phyloP scores from a whole-genome alignment of 2,888 invertebrate genomes.

The Lithophane leautieri region DNA sequence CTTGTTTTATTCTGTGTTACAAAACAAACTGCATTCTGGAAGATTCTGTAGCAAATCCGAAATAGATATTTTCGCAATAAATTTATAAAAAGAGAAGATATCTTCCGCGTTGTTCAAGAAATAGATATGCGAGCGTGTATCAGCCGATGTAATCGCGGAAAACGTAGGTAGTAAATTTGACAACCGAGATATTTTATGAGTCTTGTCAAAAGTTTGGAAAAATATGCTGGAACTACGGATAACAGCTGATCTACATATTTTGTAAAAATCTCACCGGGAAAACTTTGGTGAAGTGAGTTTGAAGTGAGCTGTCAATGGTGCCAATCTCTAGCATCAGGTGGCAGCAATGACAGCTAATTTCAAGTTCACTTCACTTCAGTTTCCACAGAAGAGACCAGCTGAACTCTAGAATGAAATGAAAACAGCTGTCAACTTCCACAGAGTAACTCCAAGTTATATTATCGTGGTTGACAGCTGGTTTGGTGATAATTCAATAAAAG shows the following conservation, averaged over 20 bases:
- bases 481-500: not conserved
- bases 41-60: not conserved
- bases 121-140: constrained; percentile 26
- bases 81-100: constrained; percentile 23
- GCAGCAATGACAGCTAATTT: not conserved
- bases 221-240: not conserved
- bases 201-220: constrained; percentile 1
- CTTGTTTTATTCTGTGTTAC: not conserved
- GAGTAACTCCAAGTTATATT: not conserved
- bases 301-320: not conserved
- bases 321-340: not conserved
- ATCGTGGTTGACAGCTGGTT: not conserved
- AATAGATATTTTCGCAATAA: constrained; percentile 23
- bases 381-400: not conserved
- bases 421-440: not conserved
- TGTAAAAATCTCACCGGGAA: too few species aligned
- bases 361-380: not conserved
- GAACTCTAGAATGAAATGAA: not conserved
- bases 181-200: constrained; percentile 16
- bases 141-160: constrained; percentile 9
- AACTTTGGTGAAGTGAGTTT: too few species aligned
- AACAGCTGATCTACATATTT: not conserved
- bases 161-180: constrained; percentile 16
- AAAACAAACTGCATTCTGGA: constrained; percentile 18
- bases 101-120: constrained; percentile 48